Evolutionary conservation across 2,113 vertebrate genomes (phyloP).

Genomic region (Macroglossus sobrinus): DNA sequence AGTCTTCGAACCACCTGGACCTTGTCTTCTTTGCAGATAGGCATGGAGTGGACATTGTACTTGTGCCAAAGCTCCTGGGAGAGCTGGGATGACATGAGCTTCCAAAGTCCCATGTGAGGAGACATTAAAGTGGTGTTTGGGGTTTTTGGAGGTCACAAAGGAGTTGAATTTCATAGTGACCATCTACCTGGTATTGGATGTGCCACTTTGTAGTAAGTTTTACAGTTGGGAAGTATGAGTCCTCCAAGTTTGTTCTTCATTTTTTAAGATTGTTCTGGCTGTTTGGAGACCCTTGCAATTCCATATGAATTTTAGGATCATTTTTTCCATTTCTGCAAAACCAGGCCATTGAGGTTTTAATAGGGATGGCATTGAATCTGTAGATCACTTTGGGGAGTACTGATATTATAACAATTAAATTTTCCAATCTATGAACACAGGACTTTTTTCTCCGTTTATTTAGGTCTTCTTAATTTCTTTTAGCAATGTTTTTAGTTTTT

Average conservation of each 20-base stretch:
- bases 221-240: not conserved
- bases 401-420: not conserved
- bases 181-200: too few species aligned
- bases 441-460: not conserved
- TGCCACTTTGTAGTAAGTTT: not conserved
- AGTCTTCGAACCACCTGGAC: too few species aligned
- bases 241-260: not conserved
- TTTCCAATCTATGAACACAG: not conserved
- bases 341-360: not conserved
- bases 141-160: too few species aligned
- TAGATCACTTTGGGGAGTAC: not conserved
- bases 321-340: not conserved
- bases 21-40: too few species aligned
- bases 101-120: too few species aligned
- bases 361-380: not conserved
- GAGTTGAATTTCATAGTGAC: too few species aligned
- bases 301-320: not conserved
- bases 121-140: too few species aligned
- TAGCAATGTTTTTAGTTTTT: not conserved
- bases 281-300: not conserved
- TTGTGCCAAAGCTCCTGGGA: too few species aligned
- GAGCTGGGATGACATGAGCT: too few species aligned
- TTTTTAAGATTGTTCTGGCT: not conserved
- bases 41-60: too few species aligned
- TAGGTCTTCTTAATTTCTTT: not conserved